These are phyloP conservation scores for Campoplex capitator DNA, from an alignment of 2,888 invertebrate genomes.

Conservation along the genomic window DNA sequence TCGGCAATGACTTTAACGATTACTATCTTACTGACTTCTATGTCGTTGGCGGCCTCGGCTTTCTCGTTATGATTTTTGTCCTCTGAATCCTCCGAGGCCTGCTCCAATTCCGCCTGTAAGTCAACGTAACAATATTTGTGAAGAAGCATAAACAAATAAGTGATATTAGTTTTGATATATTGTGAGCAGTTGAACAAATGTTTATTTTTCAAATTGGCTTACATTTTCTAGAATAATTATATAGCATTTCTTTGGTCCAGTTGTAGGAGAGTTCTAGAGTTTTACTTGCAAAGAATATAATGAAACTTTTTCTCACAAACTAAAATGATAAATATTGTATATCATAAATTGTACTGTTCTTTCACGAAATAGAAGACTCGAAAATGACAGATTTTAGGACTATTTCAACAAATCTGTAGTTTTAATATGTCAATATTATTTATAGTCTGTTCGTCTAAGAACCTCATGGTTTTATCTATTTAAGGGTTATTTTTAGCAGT, in stretches of 20 bases:
- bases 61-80: slow-evolving; percentile 71
- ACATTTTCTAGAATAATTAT: neutral
- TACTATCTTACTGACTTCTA: slow-evolving; percentile 83
- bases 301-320: no score
- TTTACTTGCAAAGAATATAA: no score
- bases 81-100: slow-evolving; percentile 83
- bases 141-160: neutral
- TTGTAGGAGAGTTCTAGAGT: no score
- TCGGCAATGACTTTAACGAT: slow-evolving; percentile 84
- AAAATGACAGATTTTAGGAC: no score
- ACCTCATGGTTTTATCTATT: neutral
- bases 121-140: slow-evolving; percentile 3
- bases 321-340: no score
- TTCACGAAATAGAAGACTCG: no score
- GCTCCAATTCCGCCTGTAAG: slow-evolving; percentile 86
- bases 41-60: slow-evolving; percentile 76
- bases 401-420: neutral
- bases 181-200: neutral
- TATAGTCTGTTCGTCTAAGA: neutral
- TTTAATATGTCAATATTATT: neutral
- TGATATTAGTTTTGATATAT: neutral
- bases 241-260: no score
- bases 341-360: no score
- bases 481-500: neutral
- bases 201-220: neutral